Conservation (phyloP, 1,140 invertebrate genomes). For the Drosophila santomea region DNA sequence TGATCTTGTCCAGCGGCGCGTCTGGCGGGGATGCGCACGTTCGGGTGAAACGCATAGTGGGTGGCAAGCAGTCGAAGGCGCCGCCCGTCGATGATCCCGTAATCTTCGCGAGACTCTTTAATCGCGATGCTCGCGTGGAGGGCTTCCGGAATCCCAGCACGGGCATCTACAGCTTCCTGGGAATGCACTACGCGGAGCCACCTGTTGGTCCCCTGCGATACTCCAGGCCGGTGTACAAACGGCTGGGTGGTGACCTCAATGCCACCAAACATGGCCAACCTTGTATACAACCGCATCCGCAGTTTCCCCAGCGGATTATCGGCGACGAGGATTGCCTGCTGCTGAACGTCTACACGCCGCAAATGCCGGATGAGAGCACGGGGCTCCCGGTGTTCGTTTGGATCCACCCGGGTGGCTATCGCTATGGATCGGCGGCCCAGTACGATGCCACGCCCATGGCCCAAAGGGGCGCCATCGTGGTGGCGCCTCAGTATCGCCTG, state of each 20-base stretch:
- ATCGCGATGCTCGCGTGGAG: constrained; percentile 86
- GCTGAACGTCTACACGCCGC: constrained; percentile 91
- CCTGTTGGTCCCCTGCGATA: constrained; percentile 88
- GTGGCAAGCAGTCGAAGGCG: constrained; percentile 85
- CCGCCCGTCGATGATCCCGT: constrained; percentile 87
- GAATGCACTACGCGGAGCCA: constrained; percentile 89
- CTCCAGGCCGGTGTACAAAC: constrained; percentile 85
- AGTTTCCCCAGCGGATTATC: constrained; percentile 78
- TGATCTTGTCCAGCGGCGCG: constrained; percentile 46
- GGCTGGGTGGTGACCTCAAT: constrained; percentile 86
- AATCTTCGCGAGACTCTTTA: constrained; percentile 86
- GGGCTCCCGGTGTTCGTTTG: constrained; percentile 87
- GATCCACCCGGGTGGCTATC: constrained; percentile 88
- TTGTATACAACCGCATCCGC: constrained; percentile 86
- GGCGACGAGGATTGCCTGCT: constrained; percentile 91
- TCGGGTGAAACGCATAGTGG: constrained; percentile 86
- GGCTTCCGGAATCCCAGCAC: constrained; percentile 85
- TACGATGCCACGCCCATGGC: constrained; percentile 88
- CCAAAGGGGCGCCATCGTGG: constrained; percentile 89
- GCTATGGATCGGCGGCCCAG: constrained; percentile 88
- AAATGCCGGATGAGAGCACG: constrained; percentile 86
- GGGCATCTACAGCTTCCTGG: constrained; percentile 87
- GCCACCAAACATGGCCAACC: constrained; percentile 86
- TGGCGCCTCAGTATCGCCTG: constrained; percentile 92
- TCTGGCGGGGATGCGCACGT: constrained; percentile 19